Base-by-base conservation (phyloP, 2,797 vertebrate genomes). In the Gobio occitaniae region DNA sequence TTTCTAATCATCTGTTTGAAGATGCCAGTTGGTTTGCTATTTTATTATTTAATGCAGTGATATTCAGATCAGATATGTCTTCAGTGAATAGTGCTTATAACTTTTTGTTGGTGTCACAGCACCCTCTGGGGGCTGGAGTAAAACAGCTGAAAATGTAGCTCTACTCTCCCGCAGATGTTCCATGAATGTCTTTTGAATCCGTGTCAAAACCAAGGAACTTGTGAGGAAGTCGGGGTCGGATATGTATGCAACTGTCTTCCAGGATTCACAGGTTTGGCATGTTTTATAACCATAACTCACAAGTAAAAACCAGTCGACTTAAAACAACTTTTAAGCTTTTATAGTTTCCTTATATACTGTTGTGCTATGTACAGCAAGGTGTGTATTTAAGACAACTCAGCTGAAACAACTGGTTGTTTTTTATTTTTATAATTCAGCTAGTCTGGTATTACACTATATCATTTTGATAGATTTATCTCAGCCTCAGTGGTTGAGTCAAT, bases 181-280 rank as follows among this genome's bases (percentile, higher is more conserved):
- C 97, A 99, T 0, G 98, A 99, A 89, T 99, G 98, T 89, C 98
- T 99, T 91, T 91, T 98, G 91, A 97, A 97, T 89, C 98, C 98
- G 0, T 99, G 98, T 91, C 97, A 96, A 92, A 98, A 97, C 80
- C 95, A 96, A 80, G 98, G 98, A 13, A 99, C 96, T 0, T 99
- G 98, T 91, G 97, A 99, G 90, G 97, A 99, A 78, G 93, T 98
- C 50, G 98, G 98, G 70, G 96, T 92, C 8, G 98, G 98, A 87
- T 98, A 98, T 69, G 91, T 97, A 85, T 99, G 98, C 91, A 94
- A 96, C 89, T 99, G 98, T 88, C 95, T 93, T 52, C 94, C 94
- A 10, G 97, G 97, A 54, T 99, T 97, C 91, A 97, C 97, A 96
- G 98, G 98, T 98, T 94, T 92, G 87, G 12, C 71, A 25, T 72